Conservation (phyloP, 2,888 invertebrate genomes). For the Sicus ferrugineus region DNA sequence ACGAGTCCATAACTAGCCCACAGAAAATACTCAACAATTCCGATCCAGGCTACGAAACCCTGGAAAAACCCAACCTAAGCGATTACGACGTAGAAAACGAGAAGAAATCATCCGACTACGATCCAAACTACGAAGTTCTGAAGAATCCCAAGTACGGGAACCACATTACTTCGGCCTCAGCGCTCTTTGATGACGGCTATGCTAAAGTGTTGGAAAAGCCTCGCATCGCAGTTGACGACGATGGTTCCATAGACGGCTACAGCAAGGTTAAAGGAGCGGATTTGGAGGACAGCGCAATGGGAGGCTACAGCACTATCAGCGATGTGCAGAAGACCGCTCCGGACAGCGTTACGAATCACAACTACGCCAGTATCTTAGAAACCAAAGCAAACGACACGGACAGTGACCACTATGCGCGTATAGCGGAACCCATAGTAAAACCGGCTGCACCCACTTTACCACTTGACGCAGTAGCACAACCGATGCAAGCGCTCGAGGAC, state of each 20-base stretch:
- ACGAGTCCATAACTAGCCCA: slow-evolving; percentile 57
- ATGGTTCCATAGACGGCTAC: slow-evolving; percentile 53
- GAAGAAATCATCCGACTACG: slow-evolving; percentile 69
- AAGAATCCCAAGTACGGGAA: slow-evolving; percentile 59
- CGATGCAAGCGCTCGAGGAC: slow-evolving; percentile 30
- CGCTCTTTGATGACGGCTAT: slow-evolving; percentile 63
- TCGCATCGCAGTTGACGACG: slow-evolving; percentile 43
- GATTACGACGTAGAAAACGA: slow-evolving; percentile 46
- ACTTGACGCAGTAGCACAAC: slow-evolving; percentile 19
- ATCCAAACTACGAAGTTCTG: slow-evolving; percentile 83
- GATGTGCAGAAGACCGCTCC: slow-evolving; percentile 42
- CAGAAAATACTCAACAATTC: slow-evolving; percentile 49
- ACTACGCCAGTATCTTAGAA: slow-evolving; percentile 63
- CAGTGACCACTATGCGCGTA: slow-evolving; percentile 56
- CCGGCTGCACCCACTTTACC: slow-evolving; percentile 28
- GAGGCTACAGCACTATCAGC: slow-evolving; percentile 61
- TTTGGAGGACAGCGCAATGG: slow-evolving; percentile 43
- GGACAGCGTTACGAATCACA: slow-evolving; percentile 50
- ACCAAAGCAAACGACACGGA: slow-evolving; percentile 49
- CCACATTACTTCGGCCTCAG: slow-evolving; percentile 44
- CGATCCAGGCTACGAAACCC: slow-evolving; percentile 79
- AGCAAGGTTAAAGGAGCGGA: slow-evolving; percentile 55
- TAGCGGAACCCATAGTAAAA: slow-evolving; percentile 46
- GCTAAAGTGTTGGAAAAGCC: slow-evolving; percentile 63
- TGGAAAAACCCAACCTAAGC: slow-evolving; percentile 56